Evolutionary conservation across 2,797 vertebrate species (phyloP).

Genomic region (Octomys mimax): DNA sequence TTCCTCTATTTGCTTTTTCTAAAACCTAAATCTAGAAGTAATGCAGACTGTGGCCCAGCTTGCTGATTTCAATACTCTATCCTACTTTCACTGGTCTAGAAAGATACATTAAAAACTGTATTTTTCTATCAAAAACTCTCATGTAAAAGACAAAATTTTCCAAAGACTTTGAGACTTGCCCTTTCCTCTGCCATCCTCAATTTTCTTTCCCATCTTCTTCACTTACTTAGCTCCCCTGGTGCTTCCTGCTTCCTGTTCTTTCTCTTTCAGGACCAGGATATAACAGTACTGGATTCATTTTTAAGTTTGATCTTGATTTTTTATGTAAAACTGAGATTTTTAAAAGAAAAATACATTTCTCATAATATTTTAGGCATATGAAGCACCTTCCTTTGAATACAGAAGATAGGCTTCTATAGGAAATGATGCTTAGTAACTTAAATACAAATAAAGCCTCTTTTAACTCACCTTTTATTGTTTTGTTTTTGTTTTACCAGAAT

Average conservation of each 20-base stretch:
- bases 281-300: not conserved
- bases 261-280: not conserved
- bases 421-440: not conserved
- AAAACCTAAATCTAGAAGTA: not conserved
- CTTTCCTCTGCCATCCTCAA: not conserved
- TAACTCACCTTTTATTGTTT: not conserved
- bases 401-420: not conserved
- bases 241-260: not conserved
- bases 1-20: not conserved
- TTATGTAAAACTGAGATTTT: not conserved
- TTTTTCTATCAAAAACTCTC: slow-evolving; percentile 4
- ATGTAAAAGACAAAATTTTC: not conserved
- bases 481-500: not conserved
- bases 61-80: not conserved
- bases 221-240: not conserved
- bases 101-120: not conserved
- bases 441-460: not conserved
- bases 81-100: not conserved
- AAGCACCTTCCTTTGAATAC: not conserved
- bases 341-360: not conserved
- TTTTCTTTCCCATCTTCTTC: not conserved
- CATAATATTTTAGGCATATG: not conserved
- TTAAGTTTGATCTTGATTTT: not conserved
- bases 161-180: not conserved
- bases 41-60: not conserved